Evolutionary conservation across 1,140 invertebrate species (phyloP).

Genomic region (Ceratina calcarata): DNA sequence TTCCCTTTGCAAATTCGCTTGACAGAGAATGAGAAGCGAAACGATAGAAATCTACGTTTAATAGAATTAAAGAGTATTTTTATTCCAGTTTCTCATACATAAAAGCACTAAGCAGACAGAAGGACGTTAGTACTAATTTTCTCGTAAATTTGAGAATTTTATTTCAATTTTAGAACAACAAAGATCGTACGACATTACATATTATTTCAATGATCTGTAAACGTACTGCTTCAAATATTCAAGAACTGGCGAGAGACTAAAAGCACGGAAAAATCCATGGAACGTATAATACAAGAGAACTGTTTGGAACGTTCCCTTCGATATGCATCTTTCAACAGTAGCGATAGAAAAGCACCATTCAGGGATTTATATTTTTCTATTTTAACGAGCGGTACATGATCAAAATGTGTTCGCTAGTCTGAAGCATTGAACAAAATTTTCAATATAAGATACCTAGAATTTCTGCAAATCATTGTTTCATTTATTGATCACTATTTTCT

Average conservation of each 20-base stretch:
- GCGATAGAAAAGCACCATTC: background rate
- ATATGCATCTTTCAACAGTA: slow-evolving; percentile 35
- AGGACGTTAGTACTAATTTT: too few relatives aligned
- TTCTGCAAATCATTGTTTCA: too few relatives aligned
- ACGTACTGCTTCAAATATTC: background rate
- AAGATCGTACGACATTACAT: too few relatives aligned
- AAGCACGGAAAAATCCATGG: background rate
- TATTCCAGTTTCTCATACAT: too few relatives aligned
- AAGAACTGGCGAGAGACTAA: background rate
- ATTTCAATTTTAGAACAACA: too few relatives aligned
- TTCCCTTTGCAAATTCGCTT: background rate
- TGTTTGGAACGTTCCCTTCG: background rate
- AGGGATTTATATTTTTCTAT: slow-evolving; percentile 9
- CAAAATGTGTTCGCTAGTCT: slow-evolving; percentile 39
- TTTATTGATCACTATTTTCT: too few relatives aligned
- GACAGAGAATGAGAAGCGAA: background rate
- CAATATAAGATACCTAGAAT: too few relatives aligned
- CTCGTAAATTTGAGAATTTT: too few relatives aligned
- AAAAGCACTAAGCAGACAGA: too few relatives aligned
- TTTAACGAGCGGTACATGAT: background rate
- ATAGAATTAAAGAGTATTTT: background rate
- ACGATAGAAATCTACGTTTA: background rate
- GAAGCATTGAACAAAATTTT: too few relatives aligned
- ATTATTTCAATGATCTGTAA: background rate
- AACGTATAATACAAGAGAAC: background rate